Base-by-base conservation (phyloP, 2,888 invertebrate genomes). In the Mechanitis mazaeus region DNA sequence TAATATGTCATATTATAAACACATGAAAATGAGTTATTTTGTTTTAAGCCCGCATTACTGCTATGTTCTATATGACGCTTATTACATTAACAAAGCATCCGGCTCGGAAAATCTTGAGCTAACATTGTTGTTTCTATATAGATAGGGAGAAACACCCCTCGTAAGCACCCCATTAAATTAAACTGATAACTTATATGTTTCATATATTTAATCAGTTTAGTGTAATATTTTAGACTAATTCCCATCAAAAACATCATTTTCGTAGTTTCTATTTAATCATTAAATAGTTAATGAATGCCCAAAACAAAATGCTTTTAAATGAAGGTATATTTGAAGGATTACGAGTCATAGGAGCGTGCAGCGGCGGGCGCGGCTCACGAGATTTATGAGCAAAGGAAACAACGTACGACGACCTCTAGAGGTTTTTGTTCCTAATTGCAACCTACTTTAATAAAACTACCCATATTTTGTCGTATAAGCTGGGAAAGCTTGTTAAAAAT, bases 351-450 rank as follows among this genome's bases (percentile, higher is more conserved):
- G 59, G 57, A 61, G 45, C 54, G 59, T 56, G 59, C 56, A 58
- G 61, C 60, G 56, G 61, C 50, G 53, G 61, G 53, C 64, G 64
- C 57, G 61, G 54, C 54, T 46, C 58, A 58, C 31, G 45, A 61
- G 67, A 67, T 68, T 68, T 68, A 66, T 47, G 68, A 64, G 56
- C 56, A 58, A 60, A 54, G 67, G 55, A 61, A 59, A 56, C 62
- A 59, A 60, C 64, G 59, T 47, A 56, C 50, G 50, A 60, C 20
- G 61, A 61, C 67, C 61, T 57, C 63, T 61, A 57, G 56, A 59
- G 61, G 58, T 64, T 64, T 42, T 64, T 60, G 60, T 61, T 67
- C 55, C 61, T 68, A 68, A 67, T 66, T 68, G 58, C 61, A 58
- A 65, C 64, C 63, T 42, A 53, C 58, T 53, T 61, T 60, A 50